Percentiles rank a stretch among this genome's conserved stretches.
Evolutionary conservation across 2,113 vertebrate genomes (phyloP).

Genomic region (Pygoscelis adeliae): DNA sequence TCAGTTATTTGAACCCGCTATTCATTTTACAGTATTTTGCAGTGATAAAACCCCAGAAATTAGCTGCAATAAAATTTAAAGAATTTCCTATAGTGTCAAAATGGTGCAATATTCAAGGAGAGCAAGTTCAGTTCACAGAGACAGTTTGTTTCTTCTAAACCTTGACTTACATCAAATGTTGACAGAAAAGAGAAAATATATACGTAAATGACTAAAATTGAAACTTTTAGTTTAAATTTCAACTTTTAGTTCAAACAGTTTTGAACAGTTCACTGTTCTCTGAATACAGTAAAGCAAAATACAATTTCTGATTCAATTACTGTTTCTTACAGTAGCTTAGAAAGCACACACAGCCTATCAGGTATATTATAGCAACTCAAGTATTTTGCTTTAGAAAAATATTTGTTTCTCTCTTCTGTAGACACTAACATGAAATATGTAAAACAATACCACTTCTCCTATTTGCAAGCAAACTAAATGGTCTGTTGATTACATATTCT

Average conservation of each 20-base stretch:
- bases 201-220: not conserved
- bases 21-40: not conserved
- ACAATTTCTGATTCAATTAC: not conserved
- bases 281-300: not conserved
- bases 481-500: not conserved
- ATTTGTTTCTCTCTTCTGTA: not conserved
- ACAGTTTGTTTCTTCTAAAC: conserved; percentile 6
- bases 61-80: not conserved
- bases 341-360: not conserved
- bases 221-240: not conserved
- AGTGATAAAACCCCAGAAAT: not conserved
- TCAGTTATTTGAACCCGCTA: not conserved
- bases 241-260: not conserved
- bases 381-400: not conserved
- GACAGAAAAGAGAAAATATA: not conserved
- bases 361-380: not conserved
- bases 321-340: not conserved
- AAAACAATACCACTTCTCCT: not conserved
- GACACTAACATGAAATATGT: not conserved
- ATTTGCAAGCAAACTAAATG: not conserved
- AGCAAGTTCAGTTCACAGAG: not conserved
- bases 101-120: not conserved
- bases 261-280: conserved; percentile 1
- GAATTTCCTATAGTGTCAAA: not conserved
- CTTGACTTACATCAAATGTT: conserved; percentile 9